Conservation (phyloP, 92 coral and sea anemone species). For the Bergia puertoricense region DNA sequence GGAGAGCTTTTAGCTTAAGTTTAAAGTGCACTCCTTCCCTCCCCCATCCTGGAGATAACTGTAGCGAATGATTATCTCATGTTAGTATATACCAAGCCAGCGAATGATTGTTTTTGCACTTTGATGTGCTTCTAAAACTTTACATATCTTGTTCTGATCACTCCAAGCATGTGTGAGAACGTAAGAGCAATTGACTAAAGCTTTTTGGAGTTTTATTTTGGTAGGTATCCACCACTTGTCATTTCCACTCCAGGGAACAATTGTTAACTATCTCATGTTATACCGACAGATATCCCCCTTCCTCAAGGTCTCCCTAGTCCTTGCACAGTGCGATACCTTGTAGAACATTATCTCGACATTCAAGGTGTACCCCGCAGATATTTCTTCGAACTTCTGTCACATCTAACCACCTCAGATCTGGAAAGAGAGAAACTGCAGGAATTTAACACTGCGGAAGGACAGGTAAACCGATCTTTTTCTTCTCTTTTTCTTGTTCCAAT, state of each 20-base stretch:
- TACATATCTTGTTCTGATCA: no score
- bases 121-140: no score
- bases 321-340: slow-evolving; percentile 83
- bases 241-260: neutral
- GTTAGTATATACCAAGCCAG: no score
- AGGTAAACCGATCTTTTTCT: slow-evolving; percentile 53
- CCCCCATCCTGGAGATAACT: no score
- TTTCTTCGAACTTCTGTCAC: slow-evolving; percentile 95
- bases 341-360: slow-evolving; percentile 90
- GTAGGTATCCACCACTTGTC: neutral
- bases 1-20: no score
- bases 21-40: no score
- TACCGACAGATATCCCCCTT: slow-evolving; percentile 68
- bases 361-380: slow-evolving; percentile 94
- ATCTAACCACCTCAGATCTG: slow-evolving; percentile 86
- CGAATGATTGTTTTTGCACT: no score
- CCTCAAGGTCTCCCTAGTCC: slow-evolving; percentile 85
- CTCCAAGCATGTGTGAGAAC: no score
- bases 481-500: no score
- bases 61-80: no score
- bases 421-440: slow-evolving; percentile 93
- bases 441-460: slow-evolving; percentile 93
- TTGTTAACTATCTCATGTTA: neutral
- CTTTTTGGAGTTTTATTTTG: no score
- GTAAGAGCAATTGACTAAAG: no score